A percentile compares a stretch with the other conserved stretches of the same genome.
These are phyloP conservation scores for Otolemur garnettii DNA, from an alignment of 2,113 vertebrate species.

Conservation along the genomic window DNA sequence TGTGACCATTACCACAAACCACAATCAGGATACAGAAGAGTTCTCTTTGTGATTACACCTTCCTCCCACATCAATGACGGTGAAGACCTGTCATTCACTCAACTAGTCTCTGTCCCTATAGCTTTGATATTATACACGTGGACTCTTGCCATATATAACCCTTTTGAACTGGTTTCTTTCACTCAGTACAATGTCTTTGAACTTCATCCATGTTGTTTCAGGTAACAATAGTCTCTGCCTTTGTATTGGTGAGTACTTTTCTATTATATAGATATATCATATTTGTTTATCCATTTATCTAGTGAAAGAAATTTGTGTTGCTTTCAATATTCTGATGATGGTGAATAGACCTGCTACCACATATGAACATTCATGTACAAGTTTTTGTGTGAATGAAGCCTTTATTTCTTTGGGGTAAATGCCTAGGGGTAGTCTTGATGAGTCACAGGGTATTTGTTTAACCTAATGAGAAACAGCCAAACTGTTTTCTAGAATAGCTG, in stretches of 20 bases:
- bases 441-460: not conserved
- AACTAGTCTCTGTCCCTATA: not conserved
- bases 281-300: not conserved
- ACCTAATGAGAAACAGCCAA: not conserved
- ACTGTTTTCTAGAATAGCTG: not conserved
- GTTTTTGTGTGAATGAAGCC: not conserved
- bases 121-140: not conserved
- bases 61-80: fast-evolving
- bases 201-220: not conserved
- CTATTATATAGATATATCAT: not conserved
- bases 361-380: not conserved
- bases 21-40: not conserved
- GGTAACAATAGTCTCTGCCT: not conserved
- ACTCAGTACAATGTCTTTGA: not conserved
- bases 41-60: not conserved
- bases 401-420: not conserved
- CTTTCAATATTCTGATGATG: not conserved
- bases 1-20: not conserved
- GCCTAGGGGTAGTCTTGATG: not conserved
- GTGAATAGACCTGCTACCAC: not conserved
- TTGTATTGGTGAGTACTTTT: not conserved
- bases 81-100: not conserved
- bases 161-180: not conserved
- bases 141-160: not conserved
- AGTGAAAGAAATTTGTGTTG: not conserved